Base-by-base conservation (phyloP, 2,113 vertebrate species). In the Phyllopteryx taeniolatus region DNA sequence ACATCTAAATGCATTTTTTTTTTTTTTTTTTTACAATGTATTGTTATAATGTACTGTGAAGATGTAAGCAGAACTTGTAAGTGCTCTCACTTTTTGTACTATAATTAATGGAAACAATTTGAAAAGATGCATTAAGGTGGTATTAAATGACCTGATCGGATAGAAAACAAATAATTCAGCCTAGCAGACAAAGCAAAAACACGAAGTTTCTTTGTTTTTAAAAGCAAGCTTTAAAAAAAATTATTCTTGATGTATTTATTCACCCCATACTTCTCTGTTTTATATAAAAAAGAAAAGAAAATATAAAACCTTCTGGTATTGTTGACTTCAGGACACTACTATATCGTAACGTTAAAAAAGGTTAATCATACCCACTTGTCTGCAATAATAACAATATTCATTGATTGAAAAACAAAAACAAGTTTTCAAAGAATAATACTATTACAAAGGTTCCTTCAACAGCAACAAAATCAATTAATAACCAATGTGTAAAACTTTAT, bases 61-160 rank as follows among this genome's bases (percentile, higher is more conserved):
- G 70, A 49, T 64, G 47, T 63, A 49, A 46, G 44, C 59, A 62
- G 31, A 5, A 17, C 7, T 31, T 59, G 22, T 9, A 68, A 22
- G 79, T 84, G 13, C 19, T 89, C 85, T 80, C 87, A 86, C 89
- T 87, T 85, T 80, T 87, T 88, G 86, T 87, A 81, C 77, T 68
- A 79, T 79, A 83, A 82, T 91, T 85, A 90, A 87, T 88, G 82
- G 87, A 87, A 87, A 85, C 87, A 81, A 85, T 90, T 90, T 90
- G 86, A 88, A 88, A 90, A 88, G 89, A 89, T 90, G 90, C 90
- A 91, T 90, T 87, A 89, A 88, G 83, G 89, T 87, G 88, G 90
- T 86, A 88, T 91, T 92, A 91, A 90, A 92, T 88, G 89, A 91
- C 85, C 85, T 67, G 4, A 67, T 47, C 11, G 43, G 64, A 20